Conservation (phyloP, 2,888 invertebrate species). For the Hypomecis punctinalis region DNA sequence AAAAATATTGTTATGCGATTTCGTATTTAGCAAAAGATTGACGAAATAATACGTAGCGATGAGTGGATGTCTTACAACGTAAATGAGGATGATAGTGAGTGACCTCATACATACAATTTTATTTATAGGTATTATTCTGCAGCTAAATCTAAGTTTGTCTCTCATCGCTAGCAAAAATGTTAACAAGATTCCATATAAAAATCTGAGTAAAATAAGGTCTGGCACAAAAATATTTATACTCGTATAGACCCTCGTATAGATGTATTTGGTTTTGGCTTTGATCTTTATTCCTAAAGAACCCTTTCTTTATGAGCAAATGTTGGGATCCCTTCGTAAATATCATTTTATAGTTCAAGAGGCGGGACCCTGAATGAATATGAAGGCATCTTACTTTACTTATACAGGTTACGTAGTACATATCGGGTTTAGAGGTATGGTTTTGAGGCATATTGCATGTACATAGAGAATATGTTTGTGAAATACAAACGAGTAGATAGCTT, state of each 20-base stretch:
- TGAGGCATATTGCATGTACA: constrained; percentile 10
- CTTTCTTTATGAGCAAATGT: constrained; percentile 38
- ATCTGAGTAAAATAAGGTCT: constrained; percentile 23
- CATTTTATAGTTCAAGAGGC: constrained; percentile 37
- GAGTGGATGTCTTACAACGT: too few relatives aligned
- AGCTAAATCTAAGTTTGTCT: not conserved
- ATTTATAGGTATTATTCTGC: too few relatives aligned
- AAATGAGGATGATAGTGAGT: too few relatives aligned
- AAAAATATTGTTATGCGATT: too few relatives aligned
- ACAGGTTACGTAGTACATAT: constrained; percentile 25
- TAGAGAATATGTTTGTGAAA: constrained; percentile 3
- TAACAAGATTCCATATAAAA: constrained; percentile 22
- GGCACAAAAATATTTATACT: constrained; percentile 22
- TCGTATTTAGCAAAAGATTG: too few relatives aligned
- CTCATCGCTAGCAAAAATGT: constrained; percentile 4
- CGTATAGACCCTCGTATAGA: constrained; percentile 20
- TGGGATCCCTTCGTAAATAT: constrained; percentile 38
- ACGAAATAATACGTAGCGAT: too few relatives aligned
- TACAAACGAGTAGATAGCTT: not conserved
- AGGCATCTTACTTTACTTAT: constrained; percentile 28
- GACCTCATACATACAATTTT: too few relatives aligned
- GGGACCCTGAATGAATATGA: constrained; percentile 35
- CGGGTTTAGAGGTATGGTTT: constrained; percentile 19
- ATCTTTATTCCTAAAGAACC: constrained; percentile 36
- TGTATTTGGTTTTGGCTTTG: constrained; percentile 38